These are phyloP conservation scores for Corvus cornix DNA, from an alignment of 2,113 vertebrate genomes.

Conservation along the genomic window DNA sequence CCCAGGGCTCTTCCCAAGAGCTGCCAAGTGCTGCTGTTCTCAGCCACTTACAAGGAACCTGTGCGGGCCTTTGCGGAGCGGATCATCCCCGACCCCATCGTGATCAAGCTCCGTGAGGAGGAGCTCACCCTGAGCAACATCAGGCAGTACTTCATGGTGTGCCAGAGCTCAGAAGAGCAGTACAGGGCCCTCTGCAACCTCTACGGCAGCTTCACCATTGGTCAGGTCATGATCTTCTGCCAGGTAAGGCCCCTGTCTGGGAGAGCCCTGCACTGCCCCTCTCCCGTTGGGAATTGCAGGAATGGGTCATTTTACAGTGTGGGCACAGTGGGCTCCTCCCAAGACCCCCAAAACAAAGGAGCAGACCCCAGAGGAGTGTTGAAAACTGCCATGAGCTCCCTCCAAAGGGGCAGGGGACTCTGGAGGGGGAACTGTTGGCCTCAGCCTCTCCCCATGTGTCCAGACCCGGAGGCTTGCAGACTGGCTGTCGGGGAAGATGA, in stretches of 20 bases:
- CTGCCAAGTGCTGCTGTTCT: conserved; percentile 81
- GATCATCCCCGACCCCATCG: conserved; percentile 71
- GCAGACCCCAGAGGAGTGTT: background rate
- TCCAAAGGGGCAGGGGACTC: background rate
- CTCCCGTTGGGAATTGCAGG: accelerated
- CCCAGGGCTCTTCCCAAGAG: conserved; percentile 59
- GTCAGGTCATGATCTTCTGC: conserved; percentile 81
- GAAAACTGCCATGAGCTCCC: background rate
- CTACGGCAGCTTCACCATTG: conserved; percentile 72
- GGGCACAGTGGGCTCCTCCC: background rate
- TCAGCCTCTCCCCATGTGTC: accelerated
- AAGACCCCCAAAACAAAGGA: background rate
- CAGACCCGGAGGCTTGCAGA: conserved; percentile 68
- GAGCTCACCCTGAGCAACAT: conserved; percentile 77
- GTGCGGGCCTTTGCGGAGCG: conserved; percentile 69
- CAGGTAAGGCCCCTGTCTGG: conserved; percentile 48
- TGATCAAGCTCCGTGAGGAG: conserved; percentile 75
- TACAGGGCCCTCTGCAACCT: conserved; percentile 75
- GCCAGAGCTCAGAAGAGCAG: conserved; percentile 47
- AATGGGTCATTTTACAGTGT: background rate
- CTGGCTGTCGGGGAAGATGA: conserved; percentile 67
- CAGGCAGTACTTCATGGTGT: conserved; percentile 74
- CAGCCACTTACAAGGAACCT: conserved; percentile 72
- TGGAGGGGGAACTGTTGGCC: accelerated
- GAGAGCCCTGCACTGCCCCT: background rate